phyloP scores from a whole-genome alignment of 2,797 vertebrate species.

The Diceros bicornis region DNA sequence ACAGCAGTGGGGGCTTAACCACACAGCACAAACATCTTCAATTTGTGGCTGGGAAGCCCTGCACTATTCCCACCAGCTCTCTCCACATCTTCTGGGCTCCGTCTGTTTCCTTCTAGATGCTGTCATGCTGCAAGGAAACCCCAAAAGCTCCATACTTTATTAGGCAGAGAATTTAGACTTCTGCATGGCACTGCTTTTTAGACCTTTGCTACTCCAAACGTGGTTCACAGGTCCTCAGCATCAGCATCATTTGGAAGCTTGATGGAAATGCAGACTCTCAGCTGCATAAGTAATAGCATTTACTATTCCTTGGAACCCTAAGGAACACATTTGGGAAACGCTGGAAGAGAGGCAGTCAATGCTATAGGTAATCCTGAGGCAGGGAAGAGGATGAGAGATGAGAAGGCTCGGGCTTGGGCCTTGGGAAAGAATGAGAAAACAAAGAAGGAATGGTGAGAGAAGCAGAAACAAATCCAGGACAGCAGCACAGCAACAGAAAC shows the following conservation, averaged over 20 bases:
- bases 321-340: neutral
- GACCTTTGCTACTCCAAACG: neutral
- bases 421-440: neutral
- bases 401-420: too few relatives aligned
- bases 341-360: neutral
- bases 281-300: neutral
- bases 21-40: neutral
- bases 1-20: too few relatives aligned
- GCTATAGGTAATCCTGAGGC: too few relatives aligned
- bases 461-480: neutral
- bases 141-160: neutral
- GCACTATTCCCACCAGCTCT: accelerated
- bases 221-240: neutral
- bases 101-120: neutral
- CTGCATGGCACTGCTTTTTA: too few relatives aligned
- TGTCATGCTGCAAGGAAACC: neutral
- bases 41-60: neutral
- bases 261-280: neutral
- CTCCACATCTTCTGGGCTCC: neutral
- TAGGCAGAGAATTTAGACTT: neutral
- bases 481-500: neutral
- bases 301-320: neutral
- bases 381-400: neutral
- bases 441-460: neutral
- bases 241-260: neutral